Percentiles rank a stretch among this genome's conserved stretches.
phyloP scores from a whole-genome alignment of 2,113 vertebrate species.

The Psittacus erithacus region DNA sequence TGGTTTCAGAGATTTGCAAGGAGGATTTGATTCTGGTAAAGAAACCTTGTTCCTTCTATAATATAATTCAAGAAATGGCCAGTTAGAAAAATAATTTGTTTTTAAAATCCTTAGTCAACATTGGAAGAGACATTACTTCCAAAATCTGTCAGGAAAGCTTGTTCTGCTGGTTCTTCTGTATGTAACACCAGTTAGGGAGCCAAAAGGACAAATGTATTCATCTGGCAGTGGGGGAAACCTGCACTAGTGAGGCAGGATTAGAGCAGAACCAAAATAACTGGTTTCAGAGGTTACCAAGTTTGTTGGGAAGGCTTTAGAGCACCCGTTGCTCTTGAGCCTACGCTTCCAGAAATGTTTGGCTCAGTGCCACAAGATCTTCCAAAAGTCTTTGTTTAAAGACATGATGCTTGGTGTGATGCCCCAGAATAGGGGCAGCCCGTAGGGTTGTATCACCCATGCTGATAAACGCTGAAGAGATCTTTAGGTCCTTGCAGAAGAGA shows the following conservation, averaged over 20 bases:
- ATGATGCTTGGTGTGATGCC: neutral
- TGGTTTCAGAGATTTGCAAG: neutral
- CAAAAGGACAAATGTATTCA: neutral
- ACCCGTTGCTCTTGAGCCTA: neutral
- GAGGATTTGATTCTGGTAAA: neutral
- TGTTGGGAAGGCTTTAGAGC: neutral
- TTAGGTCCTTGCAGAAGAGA: neutral
- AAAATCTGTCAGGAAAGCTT: neutral
- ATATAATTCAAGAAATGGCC: neutral
- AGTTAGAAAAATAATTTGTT: neutral
- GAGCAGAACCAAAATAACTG: neutral
- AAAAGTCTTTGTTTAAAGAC: neutral
- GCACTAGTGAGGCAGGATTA: neutral
- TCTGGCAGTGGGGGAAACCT: neutral
- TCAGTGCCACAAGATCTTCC: neutral
- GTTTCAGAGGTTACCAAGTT: neutral
- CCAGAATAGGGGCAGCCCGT: neutral
- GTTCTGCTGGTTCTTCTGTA: neutral
- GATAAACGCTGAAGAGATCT: neutral
- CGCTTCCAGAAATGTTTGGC: neutral
- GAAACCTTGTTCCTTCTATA: neutral
- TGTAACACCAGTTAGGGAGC: neutral
- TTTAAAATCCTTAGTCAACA: neutral
- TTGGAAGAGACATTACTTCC: neutral
- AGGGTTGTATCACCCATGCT: neutral